These are phyloP conservation scores for Pseudocheirus occidentalis DNA, from an alignment of 2,797 vertebrate genomes.

Conservation along the genomic window DNA sequence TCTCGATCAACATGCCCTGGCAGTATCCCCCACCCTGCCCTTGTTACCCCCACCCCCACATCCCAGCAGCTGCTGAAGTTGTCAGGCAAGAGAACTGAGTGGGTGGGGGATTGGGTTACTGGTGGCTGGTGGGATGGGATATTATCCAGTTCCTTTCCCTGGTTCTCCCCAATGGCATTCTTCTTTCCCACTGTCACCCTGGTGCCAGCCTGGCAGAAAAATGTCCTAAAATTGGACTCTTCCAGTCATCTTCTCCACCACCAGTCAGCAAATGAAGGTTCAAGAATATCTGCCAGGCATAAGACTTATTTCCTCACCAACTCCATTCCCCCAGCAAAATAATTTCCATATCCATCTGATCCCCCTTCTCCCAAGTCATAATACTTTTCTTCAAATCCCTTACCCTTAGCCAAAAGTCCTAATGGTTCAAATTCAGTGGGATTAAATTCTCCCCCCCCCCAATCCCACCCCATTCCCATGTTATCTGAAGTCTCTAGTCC, in stretches of 20 bases:
- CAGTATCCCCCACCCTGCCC: constrained; percentile 74
- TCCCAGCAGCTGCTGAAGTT: constrained; percentile 71
- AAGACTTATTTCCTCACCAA: constrained; percentile 27
- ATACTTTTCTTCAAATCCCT: not conserved
- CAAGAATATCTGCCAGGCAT: constrained; percentile 62
- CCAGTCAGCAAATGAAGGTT: constrained; percentile 66
- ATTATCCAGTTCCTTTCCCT: constrained; percentile 73
- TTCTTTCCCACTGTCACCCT: constrained; percentile 54
- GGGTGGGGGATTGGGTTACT: constrained; percentile 73
- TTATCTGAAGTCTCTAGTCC: constrained; percentile 29
- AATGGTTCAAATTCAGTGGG: not conserved
- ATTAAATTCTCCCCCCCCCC: not conserved
- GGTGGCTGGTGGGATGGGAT: constrained; percentile 69
- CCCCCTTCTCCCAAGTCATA: not conserved
- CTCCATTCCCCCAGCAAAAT: not conserved
- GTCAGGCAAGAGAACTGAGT: constrained; percentile 49
- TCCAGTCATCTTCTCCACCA: constrained; percentile 52
- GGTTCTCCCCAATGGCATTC: constrained; percentile 59
- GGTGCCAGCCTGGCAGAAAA: constrained; percentile 46
- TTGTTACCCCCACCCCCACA: constrained; percentile 9
- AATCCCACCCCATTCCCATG: not conserved
- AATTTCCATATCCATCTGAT: not conserved
- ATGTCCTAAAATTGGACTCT: constrained; percentile 56
- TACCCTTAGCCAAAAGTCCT: not conserved
- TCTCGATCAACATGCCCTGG: constrained; percentile 77